Conservation (phyloP, 1,140 invertebrate species). For the Hormaphis cornu region DNA sequence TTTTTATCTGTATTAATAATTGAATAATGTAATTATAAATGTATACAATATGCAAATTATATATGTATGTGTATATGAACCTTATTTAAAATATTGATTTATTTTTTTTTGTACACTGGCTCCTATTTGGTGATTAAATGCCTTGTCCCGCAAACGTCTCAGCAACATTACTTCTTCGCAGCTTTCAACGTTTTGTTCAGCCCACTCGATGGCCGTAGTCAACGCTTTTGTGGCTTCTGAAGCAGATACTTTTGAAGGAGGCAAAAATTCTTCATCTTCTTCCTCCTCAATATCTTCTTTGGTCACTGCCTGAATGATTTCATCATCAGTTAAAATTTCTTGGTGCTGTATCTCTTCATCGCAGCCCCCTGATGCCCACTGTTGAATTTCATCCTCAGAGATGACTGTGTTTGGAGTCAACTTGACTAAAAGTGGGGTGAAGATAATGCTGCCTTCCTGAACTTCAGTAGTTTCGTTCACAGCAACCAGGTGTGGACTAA, state of each 20-base stretch:
- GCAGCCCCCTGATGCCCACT: too few relatives aligned
- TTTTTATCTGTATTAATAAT: too few relatives aligned
- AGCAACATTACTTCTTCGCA: not conserved
- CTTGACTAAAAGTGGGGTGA: not conserved
- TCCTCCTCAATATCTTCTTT: not conserved
- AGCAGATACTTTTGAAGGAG: not conserved
- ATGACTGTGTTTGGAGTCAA: not conserved
- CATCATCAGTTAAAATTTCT: not conserved
- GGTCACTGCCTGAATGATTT: not conserved
- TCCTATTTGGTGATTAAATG: not conserved
- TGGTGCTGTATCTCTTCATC: too few relatives aligned
- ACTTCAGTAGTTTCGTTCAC: not conserved
- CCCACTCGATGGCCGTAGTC: not conserved
- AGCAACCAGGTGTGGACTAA: not conserved
- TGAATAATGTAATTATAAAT: too few relatives aligned
- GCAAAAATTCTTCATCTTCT: not conserved
- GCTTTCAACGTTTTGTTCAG: not conserved
- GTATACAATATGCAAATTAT: too few relatives aligned
- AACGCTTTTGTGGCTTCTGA: not conserved
- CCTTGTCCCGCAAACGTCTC: not conserved
- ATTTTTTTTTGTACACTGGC: too few relatives aligned
- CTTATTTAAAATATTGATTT: too few relatives aligned
- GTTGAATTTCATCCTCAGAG: not conserved
- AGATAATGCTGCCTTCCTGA: not conserved
- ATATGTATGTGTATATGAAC: too few relatives aligned